These are phyloP conservation scores for Papilio demoleus DNA, from an alignment of 2,888 invertebrate species.

Conservation along the genomic window DNA sequence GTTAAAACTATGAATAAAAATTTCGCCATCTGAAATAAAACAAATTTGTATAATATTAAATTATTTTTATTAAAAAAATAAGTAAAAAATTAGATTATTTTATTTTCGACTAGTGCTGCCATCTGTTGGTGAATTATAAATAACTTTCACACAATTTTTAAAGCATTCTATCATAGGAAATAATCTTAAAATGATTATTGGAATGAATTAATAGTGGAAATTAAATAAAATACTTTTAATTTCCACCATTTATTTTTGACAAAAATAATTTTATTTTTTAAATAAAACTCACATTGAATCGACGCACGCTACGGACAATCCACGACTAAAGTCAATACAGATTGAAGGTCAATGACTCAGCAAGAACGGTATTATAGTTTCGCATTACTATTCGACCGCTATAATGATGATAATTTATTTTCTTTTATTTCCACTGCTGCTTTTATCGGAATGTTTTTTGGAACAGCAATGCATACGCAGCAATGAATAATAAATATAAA, in stretches of 20 bases:
- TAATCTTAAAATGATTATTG: background rate
- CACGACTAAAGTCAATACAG: constrained; percentile 1
- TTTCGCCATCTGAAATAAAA: constrained; percentile 44
- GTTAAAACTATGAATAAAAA: constrained; percentile 38
- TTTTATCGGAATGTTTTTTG: background rate
- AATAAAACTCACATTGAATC: constrained; percentile 10
- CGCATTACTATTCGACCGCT: background rate
- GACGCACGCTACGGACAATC: background rate
- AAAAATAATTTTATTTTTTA: background rate
- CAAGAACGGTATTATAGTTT: constrained; percentile 2
- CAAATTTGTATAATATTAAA: background rate
- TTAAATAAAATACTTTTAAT: too few species aligned
- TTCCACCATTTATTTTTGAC: too few species aligned
- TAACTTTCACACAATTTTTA: background rate
- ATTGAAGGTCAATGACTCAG: constrained; percentile 1
- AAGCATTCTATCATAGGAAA: background rate
- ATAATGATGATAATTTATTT: background rate
- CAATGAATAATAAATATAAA: background rate
- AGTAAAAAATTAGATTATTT: background rate
- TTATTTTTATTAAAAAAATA: too few species aligned
- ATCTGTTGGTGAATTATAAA: background rate
- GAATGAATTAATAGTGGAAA: too few species aligned
- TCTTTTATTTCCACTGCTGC: background rate
- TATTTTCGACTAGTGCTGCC: background rate
- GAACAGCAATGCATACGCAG: background rate